Evolutionary conservation across 1,140 invertebrate species (phyloP).

Genomic region (Meloidogyne floridensis): DNA sequence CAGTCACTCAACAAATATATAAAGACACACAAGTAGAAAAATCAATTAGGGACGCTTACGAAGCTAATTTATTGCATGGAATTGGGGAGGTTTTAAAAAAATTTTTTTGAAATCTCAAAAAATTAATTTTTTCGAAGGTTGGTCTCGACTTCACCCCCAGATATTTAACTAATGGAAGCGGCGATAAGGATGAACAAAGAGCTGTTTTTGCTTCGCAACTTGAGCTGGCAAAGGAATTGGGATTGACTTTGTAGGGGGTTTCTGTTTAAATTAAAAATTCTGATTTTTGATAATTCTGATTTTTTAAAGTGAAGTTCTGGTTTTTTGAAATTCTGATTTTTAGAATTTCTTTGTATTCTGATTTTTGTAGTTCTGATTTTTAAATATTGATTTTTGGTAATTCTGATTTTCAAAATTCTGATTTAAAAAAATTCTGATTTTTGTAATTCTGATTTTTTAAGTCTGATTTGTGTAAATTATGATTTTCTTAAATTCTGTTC

Average conservation of each 20-base stretch:
- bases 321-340: too few species aligned
- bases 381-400: too few species aligned
- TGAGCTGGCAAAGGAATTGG: constrained; percentile 33
- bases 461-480: too few species aligned
- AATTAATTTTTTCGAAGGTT: constrained; percentile 31
- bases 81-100: constrained; percentile 38
- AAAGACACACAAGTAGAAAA: constrained; percentile 32
- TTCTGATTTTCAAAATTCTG: too few species aligned
- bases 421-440: too few species aligned
- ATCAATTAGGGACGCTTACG: constrained; percentile 20
- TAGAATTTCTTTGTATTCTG: too few species aligned
- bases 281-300: too few species aligned
- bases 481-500: too few species aligned
- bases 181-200: constrained; percentile 62
- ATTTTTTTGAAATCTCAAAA: background rate
- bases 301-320: too few species aligned
- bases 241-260: constrained; percentile 41
- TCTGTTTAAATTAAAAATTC: constrained; percentile 18
- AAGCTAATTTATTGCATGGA: constrained; percentile 21
- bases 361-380: too few species aligned
- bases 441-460: too few species aligned
- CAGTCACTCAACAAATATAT: constrained; percentile 29
- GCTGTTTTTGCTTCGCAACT: constrained; percentile 63
- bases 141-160: constrained; percentile 67
- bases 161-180: constrained; percentile 50